A percentile compares a stretch with the other conserved stretches of the same genome.
Conservation (phyloP, 2,113 vertebrate genomes). For the Natator depressus region DNA sequence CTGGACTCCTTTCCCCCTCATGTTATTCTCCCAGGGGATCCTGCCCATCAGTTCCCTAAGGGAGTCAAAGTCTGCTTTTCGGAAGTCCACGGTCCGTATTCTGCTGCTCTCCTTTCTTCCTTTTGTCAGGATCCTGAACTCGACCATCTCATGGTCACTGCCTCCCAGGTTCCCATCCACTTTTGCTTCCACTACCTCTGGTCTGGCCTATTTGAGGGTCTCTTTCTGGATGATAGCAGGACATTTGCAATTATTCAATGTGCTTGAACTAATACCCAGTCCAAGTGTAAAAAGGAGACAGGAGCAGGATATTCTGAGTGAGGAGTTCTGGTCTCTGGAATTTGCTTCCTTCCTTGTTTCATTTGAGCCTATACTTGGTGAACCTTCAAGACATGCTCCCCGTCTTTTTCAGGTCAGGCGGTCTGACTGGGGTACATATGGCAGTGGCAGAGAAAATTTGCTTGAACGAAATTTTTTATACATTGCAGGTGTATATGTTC, state of each 20-base stretch:
- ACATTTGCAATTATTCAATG: neutral
- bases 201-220: neutral
- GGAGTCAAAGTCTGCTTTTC: no score
- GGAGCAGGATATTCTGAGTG: neutral
- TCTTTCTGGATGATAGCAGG: neutral
- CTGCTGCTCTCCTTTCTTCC: no score
- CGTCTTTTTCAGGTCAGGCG: neutral
- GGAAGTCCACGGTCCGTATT: no score
- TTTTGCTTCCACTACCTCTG: neutral
- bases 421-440: neutral
- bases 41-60: no score
- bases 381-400: neutral
- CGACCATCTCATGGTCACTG: no score
- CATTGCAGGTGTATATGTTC: neutral
- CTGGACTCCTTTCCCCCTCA: no score
- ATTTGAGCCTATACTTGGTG: neutral
- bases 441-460: neutral
- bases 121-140: no score
- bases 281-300: neutral
- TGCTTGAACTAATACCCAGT: neutral
- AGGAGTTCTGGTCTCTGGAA: neutral
- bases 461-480: neutral
- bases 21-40: no score
- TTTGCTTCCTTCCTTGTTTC: neutral
- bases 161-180: no score